A percentile compares a stretch with the other conserved stretches of the same genome.
phyloP scores from a whole-genome alignment of 2,113 vertebrate genomes.

The Todiramphus saurophagus region DNA sequence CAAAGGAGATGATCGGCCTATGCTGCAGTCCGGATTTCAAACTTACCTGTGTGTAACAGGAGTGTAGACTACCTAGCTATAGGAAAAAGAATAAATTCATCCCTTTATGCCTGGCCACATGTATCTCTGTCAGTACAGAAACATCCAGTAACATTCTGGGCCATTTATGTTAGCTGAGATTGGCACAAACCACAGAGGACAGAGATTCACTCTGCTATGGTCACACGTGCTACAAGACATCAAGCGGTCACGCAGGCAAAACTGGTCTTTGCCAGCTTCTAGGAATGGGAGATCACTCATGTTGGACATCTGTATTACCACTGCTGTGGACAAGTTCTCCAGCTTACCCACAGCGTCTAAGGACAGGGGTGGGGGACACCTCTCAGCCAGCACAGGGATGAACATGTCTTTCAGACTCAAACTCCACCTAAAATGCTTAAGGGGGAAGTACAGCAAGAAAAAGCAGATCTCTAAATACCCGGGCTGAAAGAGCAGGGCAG shows the following conservation, averaged over 20 bases:
- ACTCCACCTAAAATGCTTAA: neutral
- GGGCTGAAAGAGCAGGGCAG: neutral
- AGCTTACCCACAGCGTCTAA: accelerated
- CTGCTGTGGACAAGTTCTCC: neutral
- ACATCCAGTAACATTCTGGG: neutral
- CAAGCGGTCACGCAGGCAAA: neutral
- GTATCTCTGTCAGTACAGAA: neutral
- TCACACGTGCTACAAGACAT: neutral
- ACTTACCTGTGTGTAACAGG: neutral
- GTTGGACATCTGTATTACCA: accelerated
- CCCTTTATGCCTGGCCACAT: neutral
- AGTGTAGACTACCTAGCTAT: neutral
- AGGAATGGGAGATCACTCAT: neutral
- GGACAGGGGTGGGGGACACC: neutral
- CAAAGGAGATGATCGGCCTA: neutral
- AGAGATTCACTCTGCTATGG: accelerated
- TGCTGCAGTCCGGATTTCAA: neutral
- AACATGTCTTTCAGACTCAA: neutral
- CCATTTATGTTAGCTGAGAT: neutral
- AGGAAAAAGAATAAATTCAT: neutral
- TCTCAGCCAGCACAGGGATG: neutral
- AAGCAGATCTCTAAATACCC: neutral
- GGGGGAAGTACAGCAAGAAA: accelerated
- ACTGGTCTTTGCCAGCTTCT: neutral
- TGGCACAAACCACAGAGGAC: accelerated